Conservation (phyloP, 2,113 vertebrate species). For the Tragelaphus buxtoni region DNA sequence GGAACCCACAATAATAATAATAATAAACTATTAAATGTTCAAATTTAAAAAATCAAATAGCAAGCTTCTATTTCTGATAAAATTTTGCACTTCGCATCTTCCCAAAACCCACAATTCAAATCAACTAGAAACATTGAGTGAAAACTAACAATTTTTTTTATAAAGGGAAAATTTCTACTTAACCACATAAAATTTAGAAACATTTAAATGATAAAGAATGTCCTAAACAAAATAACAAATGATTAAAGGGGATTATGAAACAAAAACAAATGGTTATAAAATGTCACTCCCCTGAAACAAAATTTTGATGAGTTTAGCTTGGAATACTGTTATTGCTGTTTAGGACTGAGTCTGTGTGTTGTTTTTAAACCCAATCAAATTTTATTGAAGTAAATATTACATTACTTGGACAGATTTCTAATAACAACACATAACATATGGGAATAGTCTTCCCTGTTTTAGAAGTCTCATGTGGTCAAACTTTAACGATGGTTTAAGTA, state of each 20-base stretch:
- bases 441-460: not conserved
- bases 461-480: not conserved
- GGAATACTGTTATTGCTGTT: not conserved
- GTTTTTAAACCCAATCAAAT: not conserved
- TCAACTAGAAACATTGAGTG: not conserved
- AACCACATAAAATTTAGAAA: not conserved
- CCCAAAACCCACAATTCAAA: not conserved
- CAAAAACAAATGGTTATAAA: not conserved
- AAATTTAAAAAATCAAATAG: not conserved
- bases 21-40: not conserved
- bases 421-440: not conserved
- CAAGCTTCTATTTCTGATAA: not conserved
- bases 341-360: not conserved
- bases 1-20: not conserved
- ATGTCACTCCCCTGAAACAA: not conserved
- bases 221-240: not conserved
- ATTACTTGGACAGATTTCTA: constrained; percentile 3
- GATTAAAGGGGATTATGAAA: not conserved
- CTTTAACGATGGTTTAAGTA: not conserved
- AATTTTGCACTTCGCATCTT: not conserved
- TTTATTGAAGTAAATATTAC: not conserved
- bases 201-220: not conserved
- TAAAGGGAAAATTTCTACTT: not conserved
- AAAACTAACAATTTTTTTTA: not conserved
- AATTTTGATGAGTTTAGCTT: not conserved